Conservation (phyloP, 2,888 invertebrate genomes). For the Celastrina argiolus region DNA sequence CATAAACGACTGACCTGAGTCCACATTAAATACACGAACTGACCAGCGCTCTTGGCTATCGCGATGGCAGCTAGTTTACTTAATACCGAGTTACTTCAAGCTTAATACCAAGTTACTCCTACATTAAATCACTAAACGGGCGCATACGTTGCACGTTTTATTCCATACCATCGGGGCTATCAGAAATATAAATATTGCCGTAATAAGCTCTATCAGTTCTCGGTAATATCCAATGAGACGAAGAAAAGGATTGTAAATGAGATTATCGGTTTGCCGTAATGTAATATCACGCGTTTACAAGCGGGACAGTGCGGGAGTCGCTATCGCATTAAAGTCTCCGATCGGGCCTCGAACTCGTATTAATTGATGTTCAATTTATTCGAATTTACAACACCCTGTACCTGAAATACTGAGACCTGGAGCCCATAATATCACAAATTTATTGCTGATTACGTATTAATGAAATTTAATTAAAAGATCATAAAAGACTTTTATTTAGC, state of each 20-base stretch:
- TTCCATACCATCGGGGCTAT: neutral
- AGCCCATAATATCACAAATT: slow-evolving; percentile 14
- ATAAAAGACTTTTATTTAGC: slow-evolving; percentile 15
- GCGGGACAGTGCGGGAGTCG: slow-evolving; percentile 51
- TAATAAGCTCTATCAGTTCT: slow-evolving; percentile 13
- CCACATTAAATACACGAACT: neutral
- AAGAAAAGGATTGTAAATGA: slow-evolving; percentile 51
- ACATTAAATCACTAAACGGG: neutral
- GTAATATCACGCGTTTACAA: slow-evolving; percentile 46
- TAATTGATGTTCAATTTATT: slow-evolving; percentile 59
- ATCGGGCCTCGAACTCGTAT: slow-evolving; percentile 46
- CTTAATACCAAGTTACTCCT: slow-evolving; percentile 8
- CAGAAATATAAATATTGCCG: slow-evolving; percentile 20
- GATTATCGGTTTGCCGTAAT: slow-evolving; percentile 58
- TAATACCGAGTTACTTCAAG: slow-evolving; percentile 1
- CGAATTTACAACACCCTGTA: slow-evolving; percentile 45
- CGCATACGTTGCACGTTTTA: slow-evolving; percentile 4
- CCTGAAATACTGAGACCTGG: slow-evolving; percentile 27
- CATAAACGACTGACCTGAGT: neutral
- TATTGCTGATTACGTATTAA: slow-evolving; percentile 14
- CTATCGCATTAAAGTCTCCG: slow-evolving; percentile 58
- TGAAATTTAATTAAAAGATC: slow-evolving; percentile 20
- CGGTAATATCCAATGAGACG: slow-evolving; percentile 49
- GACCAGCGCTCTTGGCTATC: neutral
- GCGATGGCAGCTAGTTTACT: neutral